Percentiles rank a stretch among this genome's conserved stretches.
phyloP scores from a whole-genome alignment of 2,113 vertebrate genomes.

The Mus pahari region DNA sequence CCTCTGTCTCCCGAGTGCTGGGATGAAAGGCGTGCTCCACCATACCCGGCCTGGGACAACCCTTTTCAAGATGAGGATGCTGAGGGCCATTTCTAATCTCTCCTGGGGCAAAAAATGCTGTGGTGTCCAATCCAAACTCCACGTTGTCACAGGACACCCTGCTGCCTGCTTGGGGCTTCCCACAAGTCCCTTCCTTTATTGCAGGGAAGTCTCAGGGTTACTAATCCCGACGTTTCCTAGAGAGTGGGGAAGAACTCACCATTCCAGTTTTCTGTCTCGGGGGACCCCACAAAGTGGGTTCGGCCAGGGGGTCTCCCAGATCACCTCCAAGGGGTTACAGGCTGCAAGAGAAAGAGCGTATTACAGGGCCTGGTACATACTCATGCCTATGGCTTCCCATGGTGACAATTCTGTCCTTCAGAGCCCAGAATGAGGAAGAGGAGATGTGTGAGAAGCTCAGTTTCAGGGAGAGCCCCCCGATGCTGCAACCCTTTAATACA shows the following conservation, averaged over 20 bases:
- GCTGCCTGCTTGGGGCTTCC: background rate
- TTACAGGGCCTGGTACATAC: background rate
- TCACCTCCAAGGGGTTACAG: background rate
- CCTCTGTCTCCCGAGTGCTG: too few species aligned
- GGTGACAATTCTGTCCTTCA: background rate
- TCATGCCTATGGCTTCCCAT: background rate
- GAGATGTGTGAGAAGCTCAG: background rate
- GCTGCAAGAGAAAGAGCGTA: background rate
- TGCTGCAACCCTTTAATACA: background rate
- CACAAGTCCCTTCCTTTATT: background rate
- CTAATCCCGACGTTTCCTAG: constrained; percentile 13
- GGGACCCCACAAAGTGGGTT: background rate
- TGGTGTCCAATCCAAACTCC: background rate
- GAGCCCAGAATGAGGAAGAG: background rate
- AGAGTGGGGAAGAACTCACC: background rate
- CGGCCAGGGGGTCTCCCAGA: background rate
- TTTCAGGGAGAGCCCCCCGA: background rate
- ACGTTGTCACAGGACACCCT: background rate
- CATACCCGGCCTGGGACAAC: too few species aligned
- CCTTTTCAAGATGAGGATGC: background rate
- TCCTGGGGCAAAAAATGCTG: background rate
- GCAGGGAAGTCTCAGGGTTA: background rate
- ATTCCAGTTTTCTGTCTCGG: background rate
- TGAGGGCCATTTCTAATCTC: constrained; percentile 38
- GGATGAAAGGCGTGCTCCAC: too few species aligned